Conservation (phyloP, 2,797 vertebrate genomes). For the Scleropages formosus region DNA sequence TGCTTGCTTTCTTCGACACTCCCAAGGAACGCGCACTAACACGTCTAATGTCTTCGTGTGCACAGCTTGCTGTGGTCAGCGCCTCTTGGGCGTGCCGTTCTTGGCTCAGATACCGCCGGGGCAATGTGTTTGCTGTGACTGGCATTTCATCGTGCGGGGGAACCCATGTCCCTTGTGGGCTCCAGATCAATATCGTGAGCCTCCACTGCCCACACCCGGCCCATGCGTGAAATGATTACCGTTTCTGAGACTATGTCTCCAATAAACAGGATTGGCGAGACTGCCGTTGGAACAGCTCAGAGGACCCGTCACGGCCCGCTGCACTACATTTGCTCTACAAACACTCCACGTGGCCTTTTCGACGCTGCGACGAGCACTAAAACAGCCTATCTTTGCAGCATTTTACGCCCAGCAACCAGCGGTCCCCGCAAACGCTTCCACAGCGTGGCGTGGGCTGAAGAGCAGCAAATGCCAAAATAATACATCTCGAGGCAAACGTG, state of each 20-base stretch:
- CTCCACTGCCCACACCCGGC: not conserved
- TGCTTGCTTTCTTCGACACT: not conserved
- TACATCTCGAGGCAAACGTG: conserved; percentile 8
- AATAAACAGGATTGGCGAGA: not conserved
- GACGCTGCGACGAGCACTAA: not conserved
- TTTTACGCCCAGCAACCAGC: not conserved
- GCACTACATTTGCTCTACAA: not conserved
- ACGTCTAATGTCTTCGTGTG: too few species aligned
- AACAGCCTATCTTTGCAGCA: not conserved
- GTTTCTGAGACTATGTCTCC: not conserved
- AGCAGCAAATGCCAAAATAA: conserved; percentile 3
- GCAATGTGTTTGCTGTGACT: not conserved
- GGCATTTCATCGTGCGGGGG: not conserved
- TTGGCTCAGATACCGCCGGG: not conserved
- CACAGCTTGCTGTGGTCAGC: not conserved
- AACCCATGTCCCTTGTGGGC: not conserved
- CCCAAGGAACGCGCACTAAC: too few species aligned
- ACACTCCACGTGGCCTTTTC: not conserved
- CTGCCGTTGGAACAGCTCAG: not conserved
- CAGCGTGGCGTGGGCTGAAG: not conserved
- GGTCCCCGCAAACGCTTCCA: not conserved
- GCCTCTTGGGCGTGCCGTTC: not conserved
- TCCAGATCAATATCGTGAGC: too few species aligned
- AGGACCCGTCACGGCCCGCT: not conserved
- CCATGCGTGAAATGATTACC: not conserved